Base-by-base conservation (phyloP, 2,888 invertebrate genomes). In the Osmoderma eremita region DNA sequence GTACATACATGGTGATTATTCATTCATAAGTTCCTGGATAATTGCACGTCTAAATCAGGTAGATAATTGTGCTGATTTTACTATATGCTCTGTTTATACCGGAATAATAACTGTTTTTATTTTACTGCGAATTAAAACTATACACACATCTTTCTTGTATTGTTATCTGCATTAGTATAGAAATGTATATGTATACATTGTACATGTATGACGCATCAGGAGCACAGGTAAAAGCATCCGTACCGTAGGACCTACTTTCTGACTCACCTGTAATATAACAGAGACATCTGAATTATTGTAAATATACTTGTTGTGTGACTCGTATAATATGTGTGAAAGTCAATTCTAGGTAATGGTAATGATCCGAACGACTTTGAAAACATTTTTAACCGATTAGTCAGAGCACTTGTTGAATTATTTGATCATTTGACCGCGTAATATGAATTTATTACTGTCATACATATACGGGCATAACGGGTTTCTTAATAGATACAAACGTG, bases 301-400 rank as follows among this genome's bases (percentile, higher is more conserved):
- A 48, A 12, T 48, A 17, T 15, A 17, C 5, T 15, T 48, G n/a
- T n/a, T n/a, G 24, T 24, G 5, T 24, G 24, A 24, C 3, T 30
- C 2, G 6, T 30, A 30, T 30, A 20, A 18, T 48, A 20, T 8
- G 20, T 48, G 61, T 45, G 61, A 62, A 62, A 62, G 62, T 62
- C 45, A 30, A 2, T 48, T 12, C 18, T 13, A 17, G n/a, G 45
- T 18, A 30, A 30, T 5, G 45, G 17, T 48, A 48, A 48, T 48
- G 45, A 62, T 48, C 22, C 36, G 18, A 42, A 49, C 45, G 62
- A 41, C 48, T 48, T 62, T 62, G 62, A 62, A 13, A 10, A 30
- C 62, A 45, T 62, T 48, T 62, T 48, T 30, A 24, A 48, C 48
- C 13, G 17, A 45, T 62, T 62, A 62, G 62, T 62, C 62, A 62